phyloP scores from a whole-genome alignment of 1,140 invertebrate species.

The Goniozus legneri region DNA sequence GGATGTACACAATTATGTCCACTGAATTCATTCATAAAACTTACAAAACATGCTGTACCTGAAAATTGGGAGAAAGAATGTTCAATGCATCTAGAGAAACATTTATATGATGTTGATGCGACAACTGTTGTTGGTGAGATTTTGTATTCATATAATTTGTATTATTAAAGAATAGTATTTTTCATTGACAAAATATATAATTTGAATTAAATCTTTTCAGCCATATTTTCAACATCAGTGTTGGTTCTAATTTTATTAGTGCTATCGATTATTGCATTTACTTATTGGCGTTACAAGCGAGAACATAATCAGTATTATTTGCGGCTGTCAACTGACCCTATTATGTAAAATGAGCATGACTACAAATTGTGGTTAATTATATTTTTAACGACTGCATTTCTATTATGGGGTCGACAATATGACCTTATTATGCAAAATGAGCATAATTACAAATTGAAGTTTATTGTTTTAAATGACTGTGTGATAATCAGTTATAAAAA shows the following conservation, averaged over 20 bases:
- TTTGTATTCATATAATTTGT: slow-evolving; percentile 6
- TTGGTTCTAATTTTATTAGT: slow-evolving; percentile 40
- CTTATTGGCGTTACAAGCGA: slow-evolving; percentile 44
- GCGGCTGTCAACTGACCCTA: slow-evolving; percentile 31
- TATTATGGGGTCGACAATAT: too few relatives aligned
- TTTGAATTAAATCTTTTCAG: slow-evolving; percentile 35
- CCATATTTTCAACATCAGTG: slow-evolving; percentile 36
- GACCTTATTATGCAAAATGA: too few relatives aligned
- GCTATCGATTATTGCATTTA: slow-evolving; percentile 37
- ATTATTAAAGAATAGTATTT: not conserved
- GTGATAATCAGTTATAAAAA: too few relatives aligned
- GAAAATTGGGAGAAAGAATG: slow-evolving; percentile 60
- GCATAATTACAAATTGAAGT: too few relatives aligned
- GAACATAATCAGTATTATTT: slow-evolving; percentile 47
- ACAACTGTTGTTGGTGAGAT: slow-evolving; percentile 41
- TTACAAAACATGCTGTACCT: slow-evolving; percentile 57
- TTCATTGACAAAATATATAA: not conserved
- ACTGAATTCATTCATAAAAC: slow-evolving; percentile 53
- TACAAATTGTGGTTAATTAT: too few relatives aligned
- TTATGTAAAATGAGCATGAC: too few relatives aligned
- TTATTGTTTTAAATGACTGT: too few relatives aligned
- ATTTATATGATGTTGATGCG: slow-evolving; percentile 32
- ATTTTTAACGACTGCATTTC: not conserved
- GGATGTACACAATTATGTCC: slow-evolving; percentile 61
- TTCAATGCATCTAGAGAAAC: slow-evolving; percentile 29